Evolutionary conservation across 2,888 invertebrate genomes (phyloP).

Genomic region (Lithosia quadra): DNA sequence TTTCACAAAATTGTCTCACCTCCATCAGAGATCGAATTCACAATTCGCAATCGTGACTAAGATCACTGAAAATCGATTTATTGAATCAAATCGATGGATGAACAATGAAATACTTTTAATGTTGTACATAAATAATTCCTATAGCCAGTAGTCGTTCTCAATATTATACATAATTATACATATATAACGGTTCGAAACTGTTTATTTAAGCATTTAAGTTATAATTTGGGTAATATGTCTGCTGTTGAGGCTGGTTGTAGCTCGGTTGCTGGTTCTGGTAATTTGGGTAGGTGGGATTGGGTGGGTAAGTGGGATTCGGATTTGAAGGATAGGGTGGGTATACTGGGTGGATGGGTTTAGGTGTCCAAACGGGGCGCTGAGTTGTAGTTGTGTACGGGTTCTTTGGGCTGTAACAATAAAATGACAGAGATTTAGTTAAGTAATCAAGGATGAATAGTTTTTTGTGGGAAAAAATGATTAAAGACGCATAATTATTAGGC

Average conservation of each 20-base stretch:
- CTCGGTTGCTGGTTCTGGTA: constrained; percentile 4
- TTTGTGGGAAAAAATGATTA: not conserved
- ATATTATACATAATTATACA: not conserved
- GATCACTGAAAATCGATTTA: constrained; percentile 65
- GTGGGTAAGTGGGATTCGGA: constrained; percentile 1
- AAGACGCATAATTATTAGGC: not conserved
- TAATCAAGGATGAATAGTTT: not conserved
- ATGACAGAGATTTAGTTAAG: not conserved
- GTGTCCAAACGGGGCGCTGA: not conserved
- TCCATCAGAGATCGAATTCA: constrained; percentile 75
- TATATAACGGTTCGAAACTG: constrained; percentile 11
- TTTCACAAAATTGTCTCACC: constrained; percentile 62
- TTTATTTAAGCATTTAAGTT: constrained; percentile 15
- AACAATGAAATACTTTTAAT: not conserved
- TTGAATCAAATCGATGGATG: constrained; percentile 36
- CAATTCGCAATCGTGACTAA: constrained; percentile 76
- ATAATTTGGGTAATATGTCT: constrained; percentile 39
- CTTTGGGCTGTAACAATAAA: constrained; percentile 12
- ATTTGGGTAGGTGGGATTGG: constrained; percentile 4
- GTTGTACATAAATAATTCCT: constrained; percentile 20
- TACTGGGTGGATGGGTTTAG: constrained; percentile 2
- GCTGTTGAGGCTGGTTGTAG: constrained; percentile 43
- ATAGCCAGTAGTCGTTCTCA: constrained; percentile 10
- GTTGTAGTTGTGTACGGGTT: not conserved
- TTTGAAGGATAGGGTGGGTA: not conserved